Evolutionary conservation across 2,113 vertebrate genomes (phyloP).

Genomic region (Siniperca knerii): DNA sequence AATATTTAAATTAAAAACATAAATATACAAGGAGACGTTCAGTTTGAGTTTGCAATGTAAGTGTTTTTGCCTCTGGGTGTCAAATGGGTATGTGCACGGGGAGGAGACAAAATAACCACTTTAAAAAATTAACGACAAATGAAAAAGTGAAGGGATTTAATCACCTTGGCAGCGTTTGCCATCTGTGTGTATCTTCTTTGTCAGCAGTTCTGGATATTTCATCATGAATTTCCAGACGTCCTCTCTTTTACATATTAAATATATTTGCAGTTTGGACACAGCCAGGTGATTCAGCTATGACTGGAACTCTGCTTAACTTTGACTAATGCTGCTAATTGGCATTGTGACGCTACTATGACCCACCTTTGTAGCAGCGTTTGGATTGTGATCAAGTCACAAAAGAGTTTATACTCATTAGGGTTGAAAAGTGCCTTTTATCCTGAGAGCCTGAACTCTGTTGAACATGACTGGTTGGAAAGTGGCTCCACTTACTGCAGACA

Average conservation of each 20-base stretch:
- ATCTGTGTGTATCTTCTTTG: background rate
- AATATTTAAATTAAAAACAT: background rate
- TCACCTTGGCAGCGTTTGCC: background rate
- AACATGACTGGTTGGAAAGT: background rate
- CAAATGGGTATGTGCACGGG: background rate
- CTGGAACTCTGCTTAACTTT: background rate
- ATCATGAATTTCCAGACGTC: background rate
- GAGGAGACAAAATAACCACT: background rate
- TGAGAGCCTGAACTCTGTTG: background rate
- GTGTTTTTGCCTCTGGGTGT: background rate
- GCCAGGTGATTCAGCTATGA: background rate
- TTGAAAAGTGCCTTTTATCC: background rate
- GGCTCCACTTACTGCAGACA: background rate
- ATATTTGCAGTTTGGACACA: background rate
- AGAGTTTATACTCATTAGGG: background rate
- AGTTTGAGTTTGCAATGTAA: background rate
- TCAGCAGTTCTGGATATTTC: background rate
- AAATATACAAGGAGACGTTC: background rate
- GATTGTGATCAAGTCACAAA: background rate
- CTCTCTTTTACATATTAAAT: background rate
- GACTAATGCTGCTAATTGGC: background rate
- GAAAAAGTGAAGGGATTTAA: background rate
- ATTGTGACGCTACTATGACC: background rate
- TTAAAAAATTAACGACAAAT: background rate
- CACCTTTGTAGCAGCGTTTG: background rate